These are phyloP conservation scores for Melanotaenia parkinsoni DNA, from an alignment of 2,797 vertebrate genomes.

Conservation along the genomic window DNA sequence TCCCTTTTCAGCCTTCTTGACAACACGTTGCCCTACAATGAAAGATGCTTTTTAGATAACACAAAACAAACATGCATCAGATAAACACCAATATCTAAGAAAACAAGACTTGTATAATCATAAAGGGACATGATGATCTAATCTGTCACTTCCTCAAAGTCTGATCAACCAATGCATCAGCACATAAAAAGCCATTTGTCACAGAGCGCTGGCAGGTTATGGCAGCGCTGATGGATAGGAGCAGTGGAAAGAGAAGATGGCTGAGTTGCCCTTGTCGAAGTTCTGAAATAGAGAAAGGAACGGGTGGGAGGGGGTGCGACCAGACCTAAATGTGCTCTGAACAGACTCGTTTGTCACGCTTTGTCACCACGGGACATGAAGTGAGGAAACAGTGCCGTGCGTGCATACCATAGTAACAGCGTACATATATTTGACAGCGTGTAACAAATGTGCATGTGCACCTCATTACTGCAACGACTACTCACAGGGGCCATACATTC, in stretches of 20 bases:
- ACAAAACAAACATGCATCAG: slow-evolving; percentile 24
- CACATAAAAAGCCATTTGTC: slow-evolving; percentile 66
- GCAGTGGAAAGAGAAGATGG: slow-evolving; percentile 66
- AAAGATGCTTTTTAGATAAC: slow-evolving; percentile 30
- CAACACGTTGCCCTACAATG: not conserved
- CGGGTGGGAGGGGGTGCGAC: slow-evolving; percentile 15
- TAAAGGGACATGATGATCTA: slow-evolving; percentile 70
- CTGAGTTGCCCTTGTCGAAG: slow-evolving; percentile 76
- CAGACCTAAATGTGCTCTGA: slow-evolving; percentile 68
- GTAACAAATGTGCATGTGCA: slow-evolving; percentile 33
- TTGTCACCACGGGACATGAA: slow-evolving; percentile 62
- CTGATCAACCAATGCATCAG: slow-evolving; percentile 73
- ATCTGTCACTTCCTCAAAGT: slow-evolving; percentile 75
- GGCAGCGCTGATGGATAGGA: slow-evolving; percentile 75
- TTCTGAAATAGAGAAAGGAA: slow-evolving; percentile 57
- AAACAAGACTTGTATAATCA: slow-evolving; percentile 49
- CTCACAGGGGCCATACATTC: slow-evolving; percentile 32
- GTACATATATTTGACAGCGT: slow-evolving; percentile 23
- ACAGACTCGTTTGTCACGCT: slow-evolving; percentile 73
- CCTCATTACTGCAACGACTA: slow-evolving; percentile 47
- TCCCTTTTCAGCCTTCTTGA: slow-evolving; percentile 12
- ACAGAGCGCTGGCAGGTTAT: slow-evolving; percentile 66
- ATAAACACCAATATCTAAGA: slow-evolving; percentile 37
- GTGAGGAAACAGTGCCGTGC: slow-evolving; percentile 48
- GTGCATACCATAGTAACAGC: slow-evolving; percentile 19